These are phyloP conservation scores for Kuschelorhynchus macadamiae DNA, from an alignment of 2,888 invertebrate genomes.

Conservation along the genomic window DNA sequence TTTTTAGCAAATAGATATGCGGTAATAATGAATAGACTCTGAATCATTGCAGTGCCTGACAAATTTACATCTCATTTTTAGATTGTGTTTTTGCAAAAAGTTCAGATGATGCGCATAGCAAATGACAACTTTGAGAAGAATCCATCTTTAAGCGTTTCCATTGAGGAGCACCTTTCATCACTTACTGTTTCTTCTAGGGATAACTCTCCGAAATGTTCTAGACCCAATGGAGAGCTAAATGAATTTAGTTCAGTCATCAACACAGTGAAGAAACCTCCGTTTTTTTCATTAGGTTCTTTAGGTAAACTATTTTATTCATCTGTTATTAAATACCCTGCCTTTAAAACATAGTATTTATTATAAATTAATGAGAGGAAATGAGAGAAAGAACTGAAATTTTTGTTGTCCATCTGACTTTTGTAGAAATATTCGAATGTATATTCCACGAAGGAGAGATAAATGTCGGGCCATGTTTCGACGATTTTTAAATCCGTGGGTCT, in stretches of 20 bases:
- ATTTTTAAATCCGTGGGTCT: too few relatives aligned
- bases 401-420: too few relatives aligned
- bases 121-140: slow-evolving; percentile 56
- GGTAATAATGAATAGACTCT: too few relatives aligned
- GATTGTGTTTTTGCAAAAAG: slow-evolving; percentile 71
- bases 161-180: slow-evolving; percentile 59
- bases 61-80: too few relatives aligned
- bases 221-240: slow-evolving; percentile 45
- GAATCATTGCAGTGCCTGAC: too few relatives aligned
- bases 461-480: too few relatives aligned
- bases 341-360: too few relatives aligned
- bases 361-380: too few relatives aligned
- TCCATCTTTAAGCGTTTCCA: slow-evolving; percentile 47
- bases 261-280: slow-evolving; percentile 56
- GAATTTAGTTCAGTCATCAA: slow-evolving; percentile 45
- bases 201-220: slow-evolving; percentile 58
- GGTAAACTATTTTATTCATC: slow-evolving; percentile 21
- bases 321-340: not conserved
- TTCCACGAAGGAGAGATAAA: too few relatives aligned
- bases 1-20: too few relatives aligned
- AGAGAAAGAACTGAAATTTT: too few relatives aligned
- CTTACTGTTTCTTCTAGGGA: slow-evolving; percentile 57
- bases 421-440: too few relatives aligned
- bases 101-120: slow-evolving; percentile 58
- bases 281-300: slow-evolving; percentile 55